Percentiles rank a stretch among this genome's conserved stretches.
These are phyloP conservation scores for Parauchenoglanis punctatus DNA, from an alignment of 2,797 vertebrate species.

Conservation along the genomic window DNA sequence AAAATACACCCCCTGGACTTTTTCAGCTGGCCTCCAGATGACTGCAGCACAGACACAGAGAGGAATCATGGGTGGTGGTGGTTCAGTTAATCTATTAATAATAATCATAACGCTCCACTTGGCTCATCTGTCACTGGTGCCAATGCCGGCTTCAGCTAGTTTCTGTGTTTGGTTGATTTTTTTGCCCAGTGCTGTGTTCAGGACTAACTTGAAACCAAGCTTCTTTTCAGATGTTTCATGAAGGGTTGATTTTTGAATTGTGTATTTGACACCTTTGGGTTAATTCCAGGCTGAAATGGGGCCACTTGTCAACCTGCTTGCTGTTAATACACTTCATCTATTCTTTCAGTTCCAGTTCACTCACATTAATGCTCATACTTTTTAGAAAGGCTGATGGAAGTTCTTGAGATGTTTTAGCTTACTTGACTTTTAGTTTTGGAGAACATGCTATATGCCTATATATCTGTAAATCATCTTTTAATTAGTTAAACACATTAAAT, in stretches of 20 bases:
- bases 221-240: background rate
- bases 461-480: background rate
- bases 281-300: background rate
- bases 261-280: slow-evolving; percentile 15
- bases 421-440: background rate
- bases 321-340: background rate
- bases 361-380: background rate
- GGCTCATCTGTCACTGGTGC: slow-evolving; percentile 53
- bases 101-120: slow-evolving; percentile 58
- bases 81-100: slow-evolving; percentile 60
- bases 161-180: slow-evolving; percentile 35
- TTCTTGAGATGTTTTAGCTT: background rate
- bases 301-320: background rate
- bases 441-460: background rate
- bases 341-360: background rate
- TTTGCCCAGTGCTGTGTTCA: background rate
- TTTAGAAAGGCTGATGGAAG: background rate
- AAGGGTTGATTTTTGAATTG: slow-evolving; percentile 27
- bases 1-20: slow-evolving; percentile 36
- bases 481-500: background rate
- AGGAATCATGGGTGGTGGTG: slow-evolving; percentile 21
- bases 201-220: background rate
- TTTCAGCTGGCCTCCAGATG: slow-evolving; percentile 71
- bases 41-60: slow-evolving; percentile 20
- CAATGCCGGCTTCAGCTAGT: slow-evolving; percentile 11